Evolutionary conservation across 2,888 invertebrate genomes (phyloP).

Genomic region (Dasypogon diadema): DNA sequence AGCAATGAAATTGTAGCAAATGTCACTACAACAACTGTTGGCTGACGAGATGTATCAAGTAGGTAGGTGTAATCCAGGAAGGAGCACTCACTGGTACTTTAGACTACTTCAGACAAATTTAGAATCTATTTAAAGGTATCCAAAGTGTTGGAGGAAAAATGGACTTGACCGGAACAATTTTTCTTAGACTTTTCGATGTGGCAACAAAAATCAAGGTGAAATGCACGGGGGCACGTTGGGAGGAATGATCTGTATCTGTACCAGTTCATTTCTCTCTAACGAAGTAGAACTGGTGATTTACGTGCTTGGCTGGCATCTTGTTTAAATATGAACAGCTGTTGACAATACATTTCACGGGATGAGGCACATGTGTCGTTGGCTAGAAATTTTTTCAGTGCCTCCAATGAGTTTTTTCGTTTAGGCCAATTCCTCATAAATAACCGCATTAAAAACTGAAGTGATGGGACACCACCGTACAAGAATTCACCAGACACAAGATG

Average conservation of each 20-base stretch:
- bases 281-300: slow-evolving; percentile 29
- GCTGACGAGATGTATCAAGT: not conserved
- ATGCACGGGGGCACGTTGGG: slow-evolving; percentile 14
- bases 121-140: no score
- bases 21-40: not conserved
- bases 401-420: slow-evolving; percentile 11
- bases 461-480: not conserved
- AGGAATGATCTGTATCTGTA: not conserved
- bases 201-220: slow-evolving; percentile 28
- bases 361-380: slow-evolving; percentile 44
- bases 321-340: slow-evolving; percentile 52
- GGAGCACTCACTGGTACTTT: no score
- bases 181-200: slow-evolving; percentile 1
- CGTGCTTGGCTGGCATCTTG: slow-evolving; percentile 34
- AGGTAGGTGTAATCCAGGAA: not conserved
- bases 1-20: slow-evolving; percentile 9
- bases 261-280: not conserved
- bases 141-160: no score
- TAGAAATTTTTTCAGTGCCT: slow-evolving; percentile 28
- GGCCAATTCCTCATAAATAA: slow-evolving; percentile 43
- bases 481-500: not conserved
- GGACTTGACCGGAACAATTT: not conserved
- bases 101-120: no score
- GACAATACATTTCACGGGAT: slow-evolving; percentile 47
- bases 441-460: slow-evolving; percentile 26